phyloP scores from a whole-genome alignment of 2,888 invertebrate genomes.

The Melolontha melolontha region DNA sequence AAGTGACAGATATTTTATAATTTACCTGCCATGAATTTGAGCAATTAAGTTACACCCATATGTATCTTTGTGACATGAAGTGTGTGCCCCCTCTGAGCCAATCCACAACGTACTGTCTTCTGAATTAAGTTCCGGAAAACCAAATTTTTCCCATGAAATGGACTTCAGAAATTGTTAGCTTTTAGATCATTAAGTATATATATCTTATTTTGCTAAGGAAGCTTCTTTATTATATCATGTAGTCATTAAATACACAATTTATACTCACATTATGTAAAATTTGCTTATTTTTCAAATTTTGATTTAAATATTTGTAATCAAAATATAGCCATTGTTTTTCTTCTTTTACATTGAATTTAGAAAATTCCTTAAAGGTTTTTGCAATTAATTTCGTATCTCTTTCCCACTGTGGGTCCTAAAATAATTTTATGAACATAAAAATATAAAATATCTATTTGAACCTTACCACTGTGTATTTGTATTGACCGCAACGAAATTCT shows the following conservation, averaged over 20 bases:
- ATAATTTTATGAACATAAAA: constrained; percentile 13
- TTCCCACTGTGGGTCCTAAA: constrained; percentile 83
- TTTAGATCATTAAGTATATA: constrained; percentile 56
- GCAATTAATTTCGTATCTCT: constrained; percentile 71
- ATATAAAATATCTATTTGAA: background rate
- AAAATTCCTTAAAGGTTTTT: constrained; percentile 76
- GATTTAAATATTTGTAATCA: constrained; percentile 85
- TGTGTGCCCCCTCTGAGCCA: constrained; percentile 87
- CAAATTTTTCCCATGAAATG: constrained; percentile 77
- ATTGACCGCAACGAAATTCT: constrained; percentile 70
- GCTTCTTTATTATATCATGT: constrained; percentile 50
- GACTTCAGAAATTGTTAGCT: constrained; percentile 58
- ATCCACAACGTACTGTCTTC: constrained; percentile 88
- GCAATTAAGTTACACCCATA: constrained; percentile 94
- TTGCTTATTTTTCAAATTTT: constrained; percentile 72
- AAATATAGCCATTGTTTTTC: constrained; percentile 81
- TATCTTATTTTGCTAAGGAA: background rate
- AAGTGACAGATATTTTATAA: background rate
- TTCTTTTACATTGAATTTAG: constrained; percentile 61
- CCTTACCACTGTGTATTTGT: constrained; percentile 60
- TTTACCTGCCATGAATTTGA: constrained; percentile 87
- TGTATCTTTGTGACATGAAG: constrained; percentile 93
- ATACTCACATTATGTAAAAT: constrained; percentile 70
- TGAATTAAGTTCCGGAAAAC: constrained; percentile 75
- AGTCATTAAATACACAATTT: constrained; percentile 39